These are phyloP conservation scores for Pithys albifrons DNA, from an alignment of 2,113 vertebrate species.

Conservation along the genomic window DNA sequence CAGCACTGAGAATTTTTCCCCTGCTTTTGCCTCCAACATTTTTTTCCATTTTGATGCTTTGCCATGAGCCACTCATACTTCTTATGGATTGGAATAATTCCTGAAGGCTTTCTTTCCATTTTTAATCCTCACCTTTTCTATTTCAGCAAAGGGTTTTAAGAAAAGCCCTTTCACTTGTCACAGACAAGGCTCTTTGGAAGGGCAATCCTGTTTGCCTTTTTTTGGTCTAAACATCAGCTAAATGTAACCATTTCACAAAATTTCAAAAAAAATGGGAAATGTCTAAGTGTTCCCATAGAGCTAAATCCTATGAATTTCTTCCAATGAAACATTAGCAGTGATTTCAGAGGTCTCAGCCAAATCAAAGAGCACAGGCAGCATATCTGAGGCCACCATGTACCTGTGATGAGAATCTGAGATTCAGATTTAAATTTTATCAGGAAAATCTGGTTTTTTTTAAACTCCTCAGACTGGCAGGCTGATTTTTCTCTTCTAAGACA, in stretches of 20 bases:
- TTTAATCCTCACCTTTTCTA: neutral
- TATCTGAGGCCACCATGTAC: neutral
- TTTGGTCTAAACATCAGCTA: neutral
- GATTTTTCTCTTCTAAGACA: neutral
- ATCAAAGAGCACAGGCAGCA: neutral
- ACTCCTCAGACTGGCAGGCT: neutral
- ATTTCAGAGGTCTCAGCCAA: neutral
- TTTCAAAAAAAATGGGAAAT: neutral
- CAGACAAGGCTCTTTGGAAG: neutral
- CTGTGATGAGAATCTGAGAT: neutral
- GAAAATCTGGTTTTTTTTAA: neutral
- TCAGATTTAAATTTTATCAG: neutral
- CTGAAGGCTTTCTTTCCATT: neutral
- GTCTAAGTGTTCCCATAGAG: fast-evolving
- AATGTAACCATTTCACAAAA: neutral
- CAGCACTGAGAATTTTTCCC: fast-evolving
- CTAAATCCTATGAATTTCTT: neutral
- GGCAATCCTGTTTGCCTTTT: neutral
- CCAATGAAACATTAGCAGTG: neutral
- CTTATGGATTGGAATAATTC: fast-evolving
- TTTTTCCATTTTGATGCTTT: neutral
- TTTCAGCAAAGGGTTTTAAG: fast-evolving
- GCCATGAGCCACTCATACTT: neutral
- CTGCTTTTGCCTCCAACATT: neutral
- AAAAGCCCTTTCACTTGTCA: neutral